Conservation (phyloP, 2,113 vertebrate species). For the Regulus satrapa region DNA sequence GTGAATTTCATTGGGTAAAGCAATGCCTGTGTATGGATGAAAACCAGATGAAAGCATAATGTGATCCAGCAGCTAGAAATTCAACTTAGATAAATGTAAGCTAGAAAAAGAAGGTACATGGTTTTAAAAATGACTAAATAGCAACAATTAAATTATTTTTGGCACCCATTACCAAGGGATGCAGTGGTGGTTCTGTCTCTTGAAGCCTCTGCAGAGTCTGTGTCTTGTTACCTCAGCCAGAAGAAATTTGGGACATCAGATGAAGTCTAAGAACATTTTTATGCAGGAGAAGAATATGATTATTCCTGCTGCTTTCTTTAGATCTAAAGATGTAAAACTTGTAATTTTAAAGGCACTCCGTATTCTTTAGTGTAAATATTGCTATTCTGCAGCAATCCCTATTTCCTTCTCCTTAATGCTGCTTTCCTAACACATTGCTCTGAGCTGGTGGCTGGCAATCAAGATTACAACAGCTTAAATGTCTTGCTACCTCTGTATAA, state of each 20-base stretch:
- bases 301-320: background rate
- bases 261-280: background rate
- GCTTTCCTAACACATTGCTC: background rate
- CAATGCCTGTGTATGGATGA: background rate
- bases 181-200: background rate
- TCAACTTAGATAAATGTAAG: background rate
- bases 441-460: background rate
- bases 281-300: background rate
- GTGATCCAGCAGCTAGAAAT: background rate
- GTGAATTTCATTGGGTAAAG: background rate
- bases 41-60: constrained; percentile 15
- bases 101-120: background rate
- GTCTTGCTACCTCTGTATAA: background rate
- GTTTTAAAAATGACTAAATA: background rate
- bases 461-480: background rate
- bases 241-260: background rate
- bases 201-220: background rate
- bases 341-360: background rate
- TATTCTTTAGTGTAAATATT: background rate
- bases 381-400: background rate
- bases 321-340: background rate
- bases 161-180: background rate
- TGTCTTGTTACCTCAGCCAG: background rate
- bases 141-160: background rate
- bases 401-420: background rate